These are phyloP conservation scores for Dynastes maya DNA, from an alignment of 2,888 invertebrate species.

Conservation along the genomic window DNA sequence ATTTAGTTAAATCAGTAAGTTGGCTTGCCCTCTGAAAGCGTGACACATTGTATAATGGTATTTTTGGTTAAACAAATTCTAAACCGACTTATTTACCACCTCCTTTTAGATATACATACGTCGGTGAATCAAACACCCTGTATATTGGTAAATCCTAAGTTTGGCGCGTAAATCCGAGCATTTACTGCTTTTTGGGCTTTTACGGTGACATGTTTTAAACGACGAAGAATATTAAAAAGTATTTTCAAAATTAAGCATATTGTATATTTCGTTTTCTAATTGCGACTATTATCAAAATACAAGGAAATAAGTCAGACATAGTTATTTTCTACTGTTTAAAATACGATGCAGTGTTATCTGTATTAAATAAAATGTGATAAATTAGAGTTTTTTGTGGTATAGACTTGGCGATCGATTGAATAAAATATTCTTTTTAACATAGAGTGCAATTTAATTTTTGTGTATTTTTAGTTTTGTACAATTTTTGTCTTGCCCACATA, in stretches of 20 bases:
- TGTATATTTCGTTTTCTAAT: neutral
- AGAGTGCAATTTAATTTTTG: constrained; percentile 6
- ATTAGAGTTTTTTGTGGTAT: constrained; percentile 41
- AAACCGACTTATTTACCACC: too few relatives aligned
- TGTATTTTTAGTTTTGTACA: neutral
- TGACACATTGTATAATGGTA: too few relatives aligned
- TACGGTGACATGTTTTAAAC: neutral
- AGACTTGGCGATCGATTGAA: constrained; percentile 38
- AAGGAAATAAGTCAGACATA: neutral
- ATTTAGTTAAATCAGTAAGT: too few relatives aligned
- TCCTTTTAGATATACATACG: too few relatives aligned
- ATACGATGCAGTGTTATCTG: constrained; percentile 50
- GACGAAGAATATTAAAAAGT: neutral
- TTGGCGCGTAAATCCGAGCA: too few relatives aligned
- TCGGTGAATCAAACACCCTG: too few relatives aligned
- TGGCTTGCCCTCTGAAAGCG: too few relatives aligned
- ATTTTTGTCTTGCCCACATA: neutral
- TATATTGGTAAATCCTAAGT: too few relatives aligned
- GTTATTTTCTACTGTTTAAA: constrained; percentile 30
- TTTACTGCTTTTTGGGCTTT: too few relatives aligned
- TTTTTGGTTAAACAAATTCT: too few relatives aligned
- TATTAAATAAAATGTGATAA: constrained; percentile 53
- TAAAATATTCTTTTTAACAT: constrained; percentile 21
- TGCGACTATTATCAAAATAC: neutral
- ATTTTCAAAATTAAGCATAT: neutral